A percentile compares a stretch with the other conserved stretches of the same genome.
Conservation (phyloP, 2,797 vertebrate species). For the Coreius guichenoti region DNA sequence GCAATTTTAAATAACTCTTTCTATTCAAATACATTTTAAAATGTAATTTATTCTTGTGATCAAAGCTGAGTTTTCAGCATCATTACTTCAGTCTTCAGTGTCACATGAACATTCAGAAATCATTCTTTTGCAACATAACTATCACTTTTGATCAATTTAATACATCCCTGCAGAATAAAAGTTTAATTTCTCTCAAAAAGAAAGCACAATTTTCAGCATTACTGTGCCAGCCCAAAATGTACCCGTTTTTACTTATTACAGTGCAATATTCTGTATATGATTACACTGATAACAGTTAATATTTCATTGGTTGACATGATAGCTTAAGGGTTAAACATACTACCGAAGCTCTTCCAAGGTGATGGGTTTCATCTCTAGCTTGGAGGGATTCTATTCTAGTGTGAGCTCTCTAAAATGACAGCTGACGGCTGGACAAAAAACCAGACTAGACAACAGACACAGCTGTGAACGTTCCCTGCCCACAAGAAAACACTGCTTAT, state of each 20-base stretch:
- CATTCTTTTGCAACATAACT: neutral
- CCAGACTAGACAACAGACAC: conserved; percentile 22
- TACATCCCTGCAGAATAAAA: neutral
- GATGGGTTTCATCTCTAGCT: conserved; percentile 30
- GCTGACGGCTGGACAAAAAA: conserved; percentile 11
- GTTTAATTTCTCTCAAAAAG: neutral
- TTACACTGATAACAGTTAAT: neutral
- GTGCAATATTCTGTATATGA: neutral
- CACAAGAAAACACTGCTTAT: conserved; percentile 1
- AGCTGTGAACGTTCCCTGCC: conserved; percentile 11
- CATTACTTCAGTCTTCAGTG: neutral
- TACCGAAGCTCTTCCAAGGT: conserved; percentile 19
- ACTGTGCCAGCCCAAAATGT: neutral
- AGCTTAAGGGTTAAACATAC: neutral
- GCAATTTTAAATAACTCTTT: neutral
- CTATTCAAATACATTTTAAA: neutral
- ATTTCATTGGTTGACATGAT: neutral
- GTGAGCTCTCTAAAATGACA: conserved; percentile 5
- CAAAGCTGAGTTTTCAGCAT: neutral
- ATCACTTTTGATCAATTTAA: neutral
- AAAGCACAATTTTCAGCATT: neutral
- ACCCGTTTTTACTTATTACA: neutral
- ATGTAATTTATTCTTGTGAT: neutral
- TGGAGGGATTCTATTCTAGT: conserved; percentile 15
- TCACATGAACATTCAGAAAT: neutral